Conservation (phyloP, 2,113 vertebrate species). For the Chaenocephalus aceratus region DNA sequence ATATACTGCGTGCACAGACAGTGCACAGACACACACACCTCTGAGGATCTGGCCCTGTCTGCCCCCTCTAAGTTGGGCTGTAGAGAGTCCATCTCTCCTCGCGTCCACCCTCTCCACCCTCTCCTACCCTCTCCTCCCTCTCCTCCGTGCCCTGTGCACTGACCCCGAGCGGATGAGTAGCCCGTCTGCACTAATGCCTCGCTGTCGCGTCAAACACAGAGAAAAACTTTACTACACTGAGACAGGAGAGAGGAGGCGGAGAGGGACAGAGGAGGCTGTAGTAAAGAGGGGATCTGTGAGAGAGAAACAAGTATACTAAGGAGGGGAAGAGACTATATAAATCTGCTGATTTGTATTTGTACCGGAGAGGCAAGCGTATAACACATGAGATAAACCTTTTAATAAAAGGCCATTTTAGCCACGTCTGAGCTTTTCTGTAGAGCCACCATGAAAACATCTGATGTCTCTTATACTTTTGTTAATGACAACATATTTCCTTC, state of each 20-base stretch:
- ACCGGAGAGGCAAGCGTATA: too few species aligned
- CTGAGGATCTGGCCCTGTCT: slow-evolving; percentile 81
- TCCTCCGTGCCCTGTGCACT: slow-evolving; percentile 83
- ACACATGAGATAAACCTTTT: too few species aligned
- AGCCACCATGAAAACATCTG: too few species aligned
- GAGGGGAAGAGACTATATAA: slow-evolving; percentile 19
- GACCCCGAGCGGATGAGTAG: slow-evolving; percentile 84
- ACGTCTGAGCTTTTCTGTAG: too few species aligned
- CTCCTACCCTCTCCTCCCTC: slow-evolving; percentile 70
- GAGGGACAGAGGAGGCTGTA: slow-evolving; percentile 67
- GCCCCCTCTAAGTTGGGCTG: slow-evolving; percentile 78
- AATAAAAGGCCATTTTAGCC: too few species aligned
- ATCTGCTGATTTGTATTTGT: too few species aligned
- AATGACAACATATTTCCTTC: too few species aligned
- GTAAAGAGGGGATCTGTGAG: slow-evolving; percentile 22
- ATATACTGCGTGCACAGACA: slow-evolving; percentile 41
- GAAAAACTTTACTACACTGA: slow-evolving; percentile 81
- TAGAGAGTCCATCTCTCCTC: slow-evolving; percentile 71
- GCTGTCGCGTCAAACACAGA: slow-evolving; percentile 81
- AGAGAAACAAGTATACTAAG: slow-evolving; percentile 28
- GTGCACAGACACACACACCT: slow-evolving; percentile 56
- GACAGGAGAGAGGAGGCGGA: slow-evolving; percentile 70
- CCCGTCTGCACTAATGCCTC: slow-evolving; percentile 82
- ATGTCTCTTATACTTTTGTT: too few species aligned
- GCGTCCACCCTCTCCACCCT: slow-evolving; percentile 65